phyloP scores from a whole-genome alignment of 1,140 invertebrate genomes.

The Plodia interpunctella region DNA sequence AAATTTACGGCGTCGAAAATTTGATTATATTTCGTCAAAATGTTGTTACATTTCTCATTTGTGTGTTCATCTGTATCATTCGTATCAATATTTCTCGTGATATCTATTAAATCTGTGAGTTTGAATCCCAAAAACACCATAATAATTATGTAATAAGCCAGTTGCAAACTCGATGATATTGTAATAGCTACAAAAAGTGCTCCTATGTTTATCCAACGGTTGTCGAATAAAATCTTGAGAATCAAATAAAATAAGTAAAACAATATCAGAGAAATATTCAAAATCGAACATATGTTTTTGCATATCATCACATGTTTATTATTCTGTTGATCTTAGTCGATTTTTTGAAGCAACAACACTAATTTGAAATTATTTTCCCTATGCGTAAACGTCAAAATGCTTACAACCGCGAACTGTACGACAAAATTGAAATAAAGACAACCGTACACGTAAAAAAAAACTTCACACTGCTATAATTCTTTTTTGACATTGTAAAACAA shows the following conservation, averaged over 20 bases:
- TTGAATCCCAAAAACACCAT: background rate
- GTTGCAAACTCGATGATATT: background rate
- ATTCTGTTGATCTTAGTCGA: background rate
- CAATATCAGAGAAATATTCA: background rate
- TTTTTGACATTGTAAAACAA: background rate
- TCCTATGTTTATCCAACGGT: background rate
- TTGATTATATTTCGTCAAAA: background rate
- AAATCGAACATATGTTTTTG: background rate
- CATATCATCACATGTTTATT: background rate
- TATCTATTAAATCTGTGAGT: background rate
- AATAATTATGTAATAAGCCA: background rate
- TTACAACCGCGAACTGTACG: background rate
- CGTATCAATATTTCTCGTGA: background rate
- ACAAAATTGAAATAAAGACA: background rate
- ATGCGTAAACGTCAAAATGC: background rate
- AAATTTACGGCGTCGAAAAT: background rate
- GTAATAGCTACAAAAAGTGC: background rate
- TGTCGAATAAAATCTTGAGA: background rate
- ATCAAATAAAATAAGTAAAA: background rate
- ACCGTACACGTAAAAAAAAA: background rate
- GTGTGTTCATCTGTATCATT: background rate
- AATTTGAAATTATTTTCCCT: background rate
- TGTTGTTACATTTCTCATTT: background rate
- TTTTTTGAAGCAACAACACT: background rate
- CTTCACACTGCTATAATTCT: background rate